Evolutionary conservation across 1,140 invertebrate genomes (phyloP).

Genomic region (Panagrolaimus sp.): DNA sequence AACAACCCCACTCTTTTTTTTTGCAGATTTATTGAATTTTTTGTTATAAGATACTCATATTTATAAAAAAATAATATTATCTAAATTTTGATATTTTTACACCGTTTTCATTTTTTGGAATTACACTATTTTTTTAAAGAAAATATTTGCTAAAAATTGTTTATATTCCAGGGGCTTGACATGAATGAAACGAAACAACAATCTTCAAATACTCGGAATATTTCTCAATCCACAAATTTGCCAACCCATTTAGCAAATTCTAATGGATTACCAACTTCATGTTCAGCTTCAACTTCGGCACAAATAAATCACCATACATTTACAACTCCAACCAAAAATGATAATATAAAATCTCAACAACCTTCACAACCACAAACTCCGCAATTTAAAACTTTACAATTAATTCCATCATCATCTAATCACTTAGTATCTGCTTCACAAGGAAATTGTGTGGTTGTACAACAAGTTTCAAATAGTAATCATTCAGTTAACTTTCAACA

Average conservation of each 20-base stretch:
- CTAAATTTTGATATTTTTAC: too few relatives aligned
- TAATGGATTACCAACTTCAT: not conserved
- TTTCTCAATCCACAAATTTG: not conserved
- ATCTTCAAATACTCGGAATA: not conserved
- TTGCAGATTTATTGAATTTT: too few relatives aligned
- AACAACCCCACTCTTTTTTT: too few relatives aligned
- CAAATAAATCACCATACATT: not conserved
- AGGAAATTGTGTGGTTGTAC: not conserved
- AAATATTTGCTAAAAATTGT: not conserved
- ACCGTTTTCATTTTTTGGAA: too few relatives aligned
- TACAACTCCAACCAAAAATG: constrained; percentile 1
- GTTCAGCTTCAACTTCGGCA: not conserved
- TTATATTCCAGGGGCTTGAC: constrained; percentile 2
- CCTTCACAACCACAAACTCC: not conserved
- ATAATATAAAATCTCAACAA: not conserved
- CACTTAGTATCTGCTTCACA: not conserved
- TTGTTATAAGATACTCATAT: too few relatives aligned
- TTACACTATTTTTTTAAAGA: too few relatives aligned
- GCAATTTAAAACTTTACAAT: constrained; percentile 7
- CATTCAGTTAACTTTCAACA: not conserved
- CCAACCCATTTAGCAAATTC: not conserved
- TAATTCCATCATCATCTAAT: not conserved
- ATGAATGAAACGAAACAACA: constrained; percentile 7
- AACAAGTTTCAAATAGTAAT: not conserved
- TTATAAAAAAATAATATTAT: too few relatives aligned